These are phyloP conservation scores for Hippolais icterina DNA, from an alignment of 2,113 vertebrate genomes.

Conservation along the genomic window DNA sequence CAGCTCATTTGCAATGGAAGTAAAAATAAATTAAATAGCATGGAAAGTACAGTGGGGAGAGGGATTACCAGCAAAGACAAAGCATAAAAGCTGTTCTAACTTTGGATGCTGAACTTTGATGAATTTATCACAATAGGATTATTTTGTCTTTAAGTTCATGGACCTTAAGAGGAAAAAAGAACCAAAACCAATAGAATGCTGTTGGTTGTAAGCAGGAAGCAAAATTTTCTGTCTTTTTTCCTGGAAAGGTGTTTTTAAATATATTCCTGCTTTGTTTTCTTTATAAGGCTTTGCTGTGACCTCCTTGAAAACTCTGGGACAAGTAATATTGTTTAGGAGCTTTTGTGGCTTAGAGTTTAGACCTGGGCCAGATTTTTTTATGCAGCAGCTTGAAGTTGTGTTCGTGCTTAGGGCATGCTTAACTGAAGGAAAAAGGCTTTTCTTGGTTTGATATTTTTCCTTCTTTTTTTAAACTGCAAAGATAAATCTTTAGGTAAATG, in stretches of 20 bases:
- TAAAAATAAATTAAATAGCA: neutral
- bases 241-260: neutral
- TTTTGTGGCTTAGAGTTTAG: neutral
- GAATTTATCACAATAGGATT: neutral
- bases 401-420: neutral
- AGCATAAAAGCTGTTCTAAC: neutral
- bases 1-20: neutral
- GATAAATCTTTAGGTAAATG: neutral
- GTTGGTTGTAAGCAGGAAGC: neutral
- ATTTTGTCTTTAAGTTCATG: neutral
- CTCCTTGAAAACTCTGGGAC: neutral
- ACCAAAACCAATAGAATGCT: neutral
- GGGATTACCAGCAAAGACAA: neutral
- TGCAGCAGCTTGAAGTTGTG: neutral
- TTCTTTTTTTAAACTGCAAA: neutral
- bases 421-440: neutral
- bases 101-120: neutral
- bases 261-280: neutral
- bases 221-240: neutral
- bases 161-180: neutral
- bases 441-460: neutral
- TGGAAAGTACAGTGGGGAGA: neutral
- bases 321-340: neutral
- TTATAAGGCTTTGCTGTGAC: neutral
- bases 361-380: neutral